A percentile compares a stretch with the other conserved stretches of the same genome.
Evolutionary conservation across 1,140 invertebrate genomes (phyloP).

Genomic region (Battus philenor): DNA sequence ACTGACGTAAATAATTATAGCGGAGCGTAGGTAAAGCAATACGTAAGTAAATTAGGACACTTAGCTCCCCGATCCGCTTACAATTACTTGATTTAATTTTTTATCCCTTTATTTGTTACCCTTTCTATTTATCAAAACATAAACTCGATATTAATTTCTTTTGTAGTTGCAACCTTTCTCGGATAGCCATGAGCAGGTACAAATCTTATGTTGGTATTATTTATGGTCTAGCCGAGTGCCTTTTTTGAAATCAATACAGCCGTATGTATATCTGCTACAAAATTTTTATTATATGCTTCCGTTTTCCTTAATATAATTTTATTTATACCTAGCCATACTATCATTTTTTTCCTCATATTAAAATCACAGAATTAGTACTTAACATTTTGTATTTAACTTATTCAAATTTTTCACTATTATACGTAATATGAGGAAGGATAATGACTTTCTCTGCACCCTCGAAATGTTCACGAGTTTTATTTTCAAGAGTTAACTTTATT

Average conservation of each 20-base stretch:
- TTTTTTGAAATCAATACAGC: constrained; percentile 32
- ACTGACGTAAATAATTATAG: too few relatives aligned
- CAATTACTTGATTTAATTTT: neutral
- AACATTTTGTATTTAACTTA: too few relatives aligned
- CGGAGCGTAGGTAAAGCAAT: neutral
- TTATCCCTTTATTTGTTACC: constrained; percentile 15
- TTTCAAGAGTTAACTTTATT: too few relatives aligned
- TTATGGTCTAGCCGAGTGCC: constrained; percentile 37
- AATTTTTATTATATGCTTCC: constrained; percentile 9
- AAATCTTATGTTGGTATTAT: constrained; percentile 35
- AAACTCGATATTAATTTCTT: constrained; percentile 61
- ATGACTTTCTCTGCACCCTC: constrained; percentile 5
- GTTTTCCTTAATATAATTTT: constrained; percentile 10
- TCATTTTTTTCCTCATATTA: constrained; percentile 12
- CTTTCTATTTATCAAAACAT: constrained; percentile 37
- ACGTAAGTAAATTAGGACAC: constrained; percentile 12
- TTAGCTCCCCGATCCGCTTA: constrained; percentile 7
- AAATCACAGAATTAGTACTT: neutral
- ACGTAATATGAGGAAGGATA: constrained; percentile 6
- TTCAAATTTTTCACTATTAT: neutral
- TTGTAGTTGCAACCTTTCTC: constrained; percentile 73
- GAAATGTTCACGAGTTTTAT: constrained; percentile 2
- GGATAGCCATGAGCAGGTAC: constrained; percentile 73
- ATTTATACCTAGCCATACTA: constrained; percentile 3
- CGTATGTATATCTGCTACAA: constrained; percentile 10